Evolutionary conservation across 1,140 invertebrate species (phyloP).

Genomic region (Zaprionus africanus): DNA sequence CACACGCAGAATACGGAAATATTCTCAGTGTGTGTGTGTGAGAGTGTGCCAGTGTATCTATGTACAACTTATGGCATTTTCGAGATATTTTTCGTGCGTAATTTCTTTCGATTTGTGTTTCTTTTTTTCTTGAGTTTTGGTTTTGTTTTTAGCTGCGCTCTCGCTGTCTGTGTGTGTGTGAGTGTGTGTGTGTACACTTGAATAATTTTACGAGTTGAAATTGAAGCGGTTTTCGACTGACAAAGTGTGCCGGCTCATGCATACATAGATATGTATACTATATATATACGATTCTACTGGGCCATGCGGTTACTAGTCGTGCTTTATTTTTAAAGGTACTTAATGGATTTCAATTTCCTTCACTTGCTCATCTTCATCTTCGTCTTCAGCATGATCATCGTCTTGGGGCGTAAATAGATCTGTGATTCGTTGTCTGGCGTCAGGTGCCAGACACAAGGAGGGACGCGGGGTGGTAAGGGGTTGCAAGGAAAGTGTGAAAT

Average conservation of each 20-base stretch:
- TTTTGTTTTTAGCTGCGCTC: constrained; percentile 33
- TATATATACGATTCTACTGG: constrained; percentile 56
- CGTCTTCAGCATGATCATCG: constrained; percentile 28
- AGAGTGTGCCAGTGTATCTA: constrained; percentile 14
- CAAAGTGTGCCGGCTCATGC: constrained; percentile 39
- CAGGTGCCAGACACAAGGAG: constrained; percentile 61
- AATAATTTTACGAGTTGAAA: constrained; percentile 67
- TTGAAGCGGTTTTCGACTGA: constrained; percentile 47
- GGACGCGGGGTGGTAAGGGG: not conserved
- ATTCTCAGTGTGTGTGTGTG: constrained; percentile 44
- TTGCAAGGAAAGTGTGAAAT: constrained; percentile 25
- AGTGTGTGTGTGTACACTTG: constrained; percentile 62
- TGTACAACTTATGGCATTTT: constrained; percentile 78
- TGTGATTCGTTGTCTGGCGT: constrained; percentile 28
- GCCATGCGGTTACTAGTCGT: constrained; percentile 80
- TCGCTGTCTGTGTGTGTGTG: constrained; percentile 8
- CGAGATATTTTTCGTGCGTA: constrained; percentile 80
- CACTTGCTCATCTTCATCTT: constrained; percentile 41
- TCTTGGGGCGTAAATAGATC: constrained; percentile 55
- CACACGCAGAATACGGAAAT: constrained; percentile 55
- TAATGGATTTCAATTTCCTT: constrained; percentile 75
- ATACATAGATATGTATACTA: constrained; percentile 27
- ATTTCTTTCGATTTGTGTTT: constrained; percentile 70
- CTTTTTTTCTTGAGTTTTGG: constrained; percentile 17
- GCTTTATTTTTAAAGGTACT: constrained; percentile 82